These are phyloP conservation scores for Poicephalus meyeri DNA, from an alignment of 2,113 vertebrate species.

Conservation along the genomic window DNA sequence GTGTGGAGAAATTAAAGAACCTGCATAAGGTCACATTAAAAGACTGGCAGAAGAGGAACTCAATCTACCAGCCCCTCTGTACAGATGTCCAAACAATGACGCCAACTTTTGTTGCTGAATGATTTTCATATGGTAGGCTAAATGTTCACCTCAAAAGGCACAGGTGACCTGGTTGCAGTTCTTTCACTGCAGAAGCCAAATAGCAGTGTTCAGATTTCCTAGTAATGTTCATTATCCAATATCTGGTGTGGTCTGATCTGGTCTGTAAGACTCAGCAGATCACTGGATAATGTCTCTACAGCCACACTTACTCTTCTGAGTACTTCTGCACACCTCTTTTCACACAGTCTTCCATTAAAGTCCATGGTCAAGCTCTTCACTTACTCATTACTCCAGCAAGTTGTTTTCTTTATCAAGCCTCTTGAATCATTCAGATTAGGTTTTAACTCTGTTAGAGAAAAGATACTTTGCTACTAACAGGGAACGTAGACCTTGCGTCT, in stretches of 20 bases:
- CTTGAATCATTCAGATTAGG: background rate
- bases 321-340: background rate
- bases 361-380: background rate
- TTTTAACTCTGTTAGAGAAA: background rate
- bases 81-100: background rate
- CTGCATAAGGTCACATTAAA: background rate
- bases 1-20: background rate
- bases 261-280: background rate
- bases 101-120: background rate
- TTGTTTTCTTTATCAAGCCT: background rate
- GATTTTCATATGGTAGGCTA: background rate
- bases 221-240: background rate
- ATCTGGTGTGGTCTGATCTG: background rate
- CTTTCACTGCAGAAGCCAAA: background rate
- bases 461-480: background rate
- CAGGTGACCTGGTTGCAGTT: background rate
- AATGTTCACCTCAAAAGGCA: background rate
- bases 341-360: background rate
- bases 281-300: background rate
- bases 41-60: background rate
- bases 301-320: background rate
- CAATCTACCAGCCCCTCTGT: background rate
- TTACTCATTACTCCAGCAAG: background rate
- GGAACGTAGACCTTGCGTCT: background rate
- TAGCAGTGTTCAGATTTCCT: background rate